phyloP scores from a whole-genome alignment of 2,888 invertebrate species.

The Acleris emargana region DNA sequence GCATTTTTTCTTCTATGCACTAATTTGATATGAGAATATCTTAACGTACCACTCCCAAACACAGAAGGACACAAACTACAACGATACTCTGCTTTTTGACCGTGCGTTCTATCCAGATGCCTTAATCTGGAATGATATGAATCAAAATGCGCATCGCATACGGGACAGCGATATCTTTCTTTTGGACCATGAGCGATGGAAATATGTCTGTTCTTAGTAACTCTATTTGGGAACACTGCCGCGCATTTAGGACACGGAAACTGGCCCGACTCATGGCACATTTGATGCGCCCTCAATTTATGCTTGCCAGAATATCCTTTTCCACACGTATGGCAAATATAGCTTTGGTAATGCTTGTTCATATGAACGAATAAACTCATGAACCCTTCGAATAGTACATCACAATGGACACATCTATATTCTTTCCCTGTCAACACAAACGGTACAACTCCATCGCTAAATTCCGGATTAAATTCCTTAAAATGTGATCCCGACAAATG shows the following conservation, averaged over 20 bases:
- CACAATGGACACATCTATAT: conserved; percentile 59
- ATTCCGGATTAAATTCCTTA: conserved; percentile 46
- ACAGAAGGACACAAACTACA: conserved; percentile 57
- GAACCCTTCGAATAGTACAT: conserved; percentile 50
- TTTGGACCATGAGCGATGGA: conserved; percentile 54
- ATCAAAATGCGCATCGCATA: conserved; percentile 57
- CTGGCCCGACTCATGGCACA: conserved; percentile 62
- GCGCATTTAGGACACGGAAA: conserved; percentile 72
- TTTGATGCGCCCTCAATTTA: conserved; percentile 67
- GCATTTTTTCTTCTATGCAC: conserved; percentile 54
- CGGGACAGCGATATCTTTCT: conserved; percentile 60
- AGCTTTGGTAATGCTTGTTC: conserved; percentile 72
- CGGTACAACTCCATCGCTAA: conserved; percentile 61
- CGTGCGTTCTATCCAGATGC: conserved; percentile 59
- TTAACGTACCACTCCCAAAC: conserved; percentile 61
- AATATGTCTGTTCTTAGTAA: conserved; percentile 54
- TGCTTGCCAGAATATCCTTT: conserved; percentile 72
- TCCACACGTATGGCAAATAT: conserved; percentile 73
- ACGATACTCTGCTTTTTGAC: conserved; percentile 56
- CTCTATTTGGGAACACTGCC: conserved; percentile 58
- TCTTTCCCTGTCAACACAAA: conserved; percentile 57
- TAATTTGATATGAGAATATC: conserved; percentile 65
- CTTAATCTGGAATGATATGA: conserved; percentile 57
- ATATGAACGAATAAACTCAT: conserved; percentile 64
- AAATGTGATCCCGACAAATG: conserved; percentile 56